Evolutionary conservation across 2,797 vertebrate genomes (phyloP).

Genomic region (Phrynocephalus guinanensis): DNA sequence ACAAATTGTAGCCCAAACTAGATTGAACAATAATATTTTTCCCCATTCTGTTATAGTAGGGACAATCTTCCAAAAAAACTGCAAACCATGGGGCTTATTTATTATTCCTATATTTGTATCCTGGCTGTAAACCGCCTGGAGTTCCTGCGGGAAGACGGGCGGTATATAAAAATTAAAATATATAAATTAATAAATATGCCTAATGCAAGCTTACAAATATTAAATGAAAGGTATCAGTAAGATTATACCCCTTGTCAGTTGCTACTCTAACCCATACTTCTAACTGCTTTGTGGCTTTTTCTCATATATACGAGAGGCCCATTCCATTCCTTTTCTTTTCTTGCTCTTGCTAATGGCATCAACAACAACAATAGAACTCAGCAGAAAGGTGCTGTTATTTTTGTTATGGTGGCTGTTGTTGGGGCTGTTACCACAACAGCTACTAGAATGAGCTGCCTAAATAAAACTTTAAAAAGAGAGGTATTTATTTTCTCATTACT

Average conservation of each 20-base stretch:
- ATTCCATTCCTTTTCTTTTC: constrained; percentile 28
- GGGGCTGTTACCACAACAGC: too few relatives aligned
- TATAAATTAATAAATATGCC: background rate
- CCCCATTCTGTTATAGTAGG: constrained; percentile 59
- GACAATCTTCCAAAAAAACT: constrained; percentile 60
- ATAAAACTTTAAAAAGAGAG: too few relatives aligned
- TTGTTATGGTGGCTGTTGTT: too few relatives aligned
- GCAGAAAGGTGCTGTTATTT: too few relatives aligned
- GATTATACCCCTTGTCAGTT: constrained; percentile 41
- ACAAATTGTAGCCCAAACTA: constrained; percentile 57
- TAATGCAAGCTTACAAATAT: constrained; percentile 66
- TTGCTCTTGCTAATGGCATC: constrained; percentile 24
- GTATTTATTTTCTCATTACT: too few relatives aligned
- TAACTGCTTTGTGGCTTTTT: constrained; percentile 45
- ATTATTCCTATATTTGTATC: constrained; percentile 41
- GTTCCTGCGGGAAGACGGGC: too few relatives aligned
- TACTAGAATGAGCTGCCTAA: too few relatives aligned
- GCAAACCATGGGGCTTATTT: constrained; percentile 61
- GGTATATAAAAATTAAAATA: too few relatives aligned
- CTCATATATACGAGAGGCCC: constrained; percentile 52
- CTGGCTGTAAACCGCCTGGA: too few relatives aligned
- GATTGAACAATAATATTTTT: constrained; percentile 58
- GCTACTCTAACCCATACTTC: constrained; percentile 37
- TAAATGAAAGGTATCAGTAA: constrained; percentile 54
- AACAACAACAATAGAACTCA: too few relatives aligned